Evolutionary conservation across 2,888 invertebrate genomes (phyloP), one percentile per base, ranked within the genome.

Genomic region (Chaetogeoica ovagalla): DNA sequence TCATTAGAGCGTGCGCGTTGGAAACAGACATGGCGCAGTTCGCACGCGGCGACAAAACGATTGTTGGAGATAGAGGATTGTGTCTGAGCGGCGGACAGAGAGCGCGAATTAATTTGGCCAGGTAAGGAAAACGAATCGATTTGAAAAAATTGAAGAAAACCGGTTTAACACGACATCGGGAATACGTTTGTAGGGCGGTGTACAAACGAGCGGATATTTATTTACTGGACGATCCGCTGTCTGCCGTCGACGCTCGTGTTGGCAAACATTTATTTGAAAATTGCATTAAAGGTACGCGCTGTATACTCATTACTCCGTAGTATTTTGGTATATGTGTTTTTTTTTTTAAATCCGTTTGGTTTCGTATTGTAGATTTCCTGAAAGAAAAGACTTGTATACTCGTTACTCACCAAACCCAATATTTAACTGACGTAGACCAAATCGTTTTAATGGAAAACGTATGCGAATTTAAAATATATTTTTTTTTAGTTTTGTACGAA

Each of bases 61-160:
- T 94, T 23, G 94, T 96, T 0, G 97, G 95, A 0, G 95, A 96
- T 85, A 88, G 94, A 17, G 95, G 95, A 15, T 91, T 93, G 81
- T 93, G 92, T 82, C 88, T 96, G 17, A 94, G 94, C 83, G 95
- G 95, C 83, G 93, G 95, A 1, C 96, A 96, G 86, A 91, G 94
- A 82, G 96, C 96, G 0, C 89, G 94, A 75, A 86, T 90, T 55
- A 87, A 87, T 82, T 85, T 90, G 66, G 88, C 88, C 6, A 85
- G 88, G 85, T 83, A 85, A 82, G 60, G n/a, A n/a, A 60, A 60
- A 57, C 8, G 5, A 57, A 57, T 43, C 7, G 9, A 57, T 57
- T 19, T 3, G n/a, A n/a, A 57, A n/a, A 4, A 57, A 6, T 6
- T 19, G 19, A 57, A 4, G 5, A n/a, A 57, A n/a, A n/a, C 19